These are phyloP conservation scores for Choristoneura fumiferana DNA, from an alignment of 1,140 invertebrate species.

Conservation along the genomic window DNA sequence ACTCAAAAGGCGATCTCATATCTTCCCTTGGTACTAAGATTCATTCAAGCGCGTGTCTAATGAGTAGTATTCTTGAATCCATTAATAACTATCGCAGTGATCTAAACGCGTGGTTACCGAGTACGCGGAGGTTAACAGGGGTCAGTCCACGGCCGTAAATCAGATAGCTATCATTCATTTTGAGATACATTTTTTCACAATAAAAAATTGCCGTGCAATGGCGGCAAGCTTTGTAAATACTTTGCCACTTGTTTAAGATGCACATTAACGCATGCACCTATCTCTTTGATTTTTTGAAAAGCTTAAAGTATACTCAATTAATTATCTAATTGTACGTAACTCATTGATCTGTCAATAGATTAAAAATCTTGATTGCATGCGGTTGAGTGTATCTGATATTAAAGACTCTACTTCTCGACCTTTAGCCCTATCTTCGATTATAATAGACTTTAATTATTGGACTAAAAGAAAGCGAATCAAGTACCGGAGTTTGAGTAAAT, in stretches of 20 bases:
- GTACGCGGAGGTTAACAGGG: slow-evolving; percentile 9
- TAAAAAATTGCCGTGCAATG: not conserved
- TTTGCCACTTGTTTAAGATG: too few relatives aligned
- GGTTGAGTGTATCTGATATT: not conserved
- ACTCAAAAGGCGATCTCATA: not conserved
- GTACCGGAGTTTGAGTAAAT: not conserved
- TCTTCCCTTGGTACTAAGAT: not conserved
- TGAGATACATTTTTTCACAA: not conserved
- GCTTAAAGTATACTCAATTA: too few relatives aligned
- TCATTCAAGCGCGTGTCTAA: not conserved
- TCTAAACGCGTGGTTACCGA: not conserved
- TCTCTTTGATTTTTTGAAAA: too few relatives aligned
- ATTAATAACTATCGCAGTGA: slow-evolving; percentile 7
- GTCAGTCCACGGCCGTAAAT: not conserved
- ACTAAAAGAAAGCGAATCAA: slow-evolving; percentile 7
- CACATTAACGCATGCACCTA: too few relatives aligned
- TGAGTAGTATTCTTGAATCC: not conserved
- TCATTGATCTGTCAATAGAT: not conserved
- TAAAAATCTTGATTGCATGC: not conserved
- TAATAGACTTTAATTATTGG: not conserved
- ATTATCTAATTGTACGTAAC: not conserved
- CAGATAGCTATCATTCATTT: slow-evolving; percentile 10
- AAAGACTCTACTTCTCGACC: not conserved
- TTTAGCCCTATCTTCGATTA: not conserved
- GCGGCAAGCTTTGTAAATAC: too few relatives aligned